Evolutionary conservation across 2,888 invertebrate genomes (phyloP).

Genomic region (Lepas anatifera): DNA sequence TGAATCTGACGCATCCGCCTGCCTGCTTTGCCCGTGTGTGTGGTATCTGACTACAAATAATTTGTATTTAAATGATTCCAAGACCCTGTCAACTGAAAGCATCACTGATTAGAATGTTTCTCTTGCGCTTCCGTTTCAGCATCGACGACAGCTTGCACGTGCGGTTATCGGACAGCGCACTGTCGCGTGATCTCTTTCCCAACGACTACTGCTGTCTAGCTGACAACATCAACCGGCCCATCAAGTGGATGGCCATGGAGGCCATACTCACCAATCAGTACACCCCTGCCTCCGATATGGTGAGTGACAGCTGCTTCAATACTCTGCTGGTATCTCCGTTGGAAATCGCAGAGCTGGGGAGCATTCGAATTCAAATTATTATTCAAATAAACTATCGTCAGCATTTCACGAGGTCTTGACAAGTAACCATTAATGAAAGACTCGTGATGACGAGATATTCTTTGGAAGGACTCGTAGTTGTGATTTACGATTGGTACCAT

Average conservation of each 20-base stretch:
- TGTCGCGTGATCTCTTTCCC: slow-evolving; percentile 87
- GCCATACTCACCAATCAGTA: slow-evolving; percentile 73
- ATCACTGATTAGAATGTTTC: no score
- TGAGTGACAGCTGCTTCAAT: not conserved
- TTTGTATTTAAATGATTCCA: no score
- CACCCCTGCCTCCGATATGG: slow-evolving; percentile 75
- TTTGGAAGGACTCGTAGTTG: not conserved
- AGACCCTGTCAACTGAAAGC: no score
- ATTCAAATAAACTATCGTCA: not conserved
- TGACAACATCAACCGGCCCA: slow-evolving; percentile 91
- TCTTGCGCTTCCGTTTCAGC: slow-evolving; percentile 43
- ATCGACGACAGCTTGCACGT: slow-evolving; percentile 73
- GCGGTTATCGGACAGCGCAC: slow-evolving; percentile 82
- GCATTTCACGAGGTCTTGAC: not conserved
- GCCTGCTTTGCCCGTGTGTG: no score
- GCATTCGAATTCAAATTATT: not conserved
- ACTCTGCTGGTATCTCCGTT: not conserved
- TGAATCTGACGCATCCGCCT: no score
- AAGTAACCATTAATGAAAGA: not conserved
- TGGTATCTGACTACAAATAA: no score
- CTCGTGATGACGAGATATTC: not conserved
- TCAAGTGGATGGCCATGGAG: slow-evolving; percentile 93
- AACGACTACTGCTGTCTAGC: slow-evolving; percentile 93
- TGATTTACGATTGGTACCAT: not conserved
- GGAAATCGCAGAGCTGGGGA: not conserved